Evolutionary conservation across 2,113 vertebrate species (phyloP), one percentile per base, ranked within the genome.

Genomic region (Hucho hucho): DNA sequence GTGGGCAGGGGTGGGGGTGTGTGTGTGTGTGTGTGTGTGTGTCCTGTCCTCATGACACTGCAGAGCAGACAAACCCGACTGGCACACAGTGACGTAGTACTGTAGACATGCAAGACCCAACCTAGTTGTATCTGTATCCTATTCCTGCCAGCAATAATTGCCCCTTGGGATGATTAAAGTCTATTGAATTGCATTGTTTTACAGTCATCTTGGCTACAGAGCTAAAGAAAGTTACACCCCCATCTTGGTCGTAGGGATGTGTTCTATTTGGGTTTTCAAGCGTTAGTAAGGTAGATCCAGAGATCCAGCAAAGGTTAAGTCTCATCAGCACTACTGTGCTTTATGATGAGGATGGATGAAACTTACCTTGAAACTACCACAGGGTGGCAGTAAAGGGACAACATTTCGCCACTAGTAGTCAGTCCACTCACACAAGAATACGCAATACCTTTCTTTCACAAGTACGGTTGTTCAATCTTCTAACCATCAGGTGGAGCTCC

Each of bases 401-500:
- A 6, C 18, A 14, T n/a, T 32, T 67, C 1, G 6, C 29, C 29
- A 67, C 64, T 67, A 37, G 64, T 22, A 22, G 58, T 61, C 58
- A 61, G n/a, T 61, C 58, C 6, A 22, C 58, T 11, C 58, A 61
- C n/a, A 22, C 13, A 56, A 56, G 13, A 56, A 14, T 20, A 22
- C 6, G 11, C n/a, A 22, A 22, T 3, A 61, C 6, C 4, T n/a
- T 4, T 16, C 58, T 7, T 22, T 22, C 20, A 22, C n/a, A 61
- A n/a, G n/a, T 7, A 22, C 4, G 66, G 5, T 18, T 13, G 66
- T 75, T 43, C 6, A 5, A 18, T 1, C 1, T 43, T 26, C 47
- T 0, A 37, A 1, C 85, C 91, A 90, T 76, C 24, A 92, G 90
- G 59, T 76, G 86, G 74, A 76, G 6, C 69, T 74, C 73, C 82